Base-by-base conservation (phyloP, 2,888 invertebrate genomes). In the Portevinia maculata region DNA sequence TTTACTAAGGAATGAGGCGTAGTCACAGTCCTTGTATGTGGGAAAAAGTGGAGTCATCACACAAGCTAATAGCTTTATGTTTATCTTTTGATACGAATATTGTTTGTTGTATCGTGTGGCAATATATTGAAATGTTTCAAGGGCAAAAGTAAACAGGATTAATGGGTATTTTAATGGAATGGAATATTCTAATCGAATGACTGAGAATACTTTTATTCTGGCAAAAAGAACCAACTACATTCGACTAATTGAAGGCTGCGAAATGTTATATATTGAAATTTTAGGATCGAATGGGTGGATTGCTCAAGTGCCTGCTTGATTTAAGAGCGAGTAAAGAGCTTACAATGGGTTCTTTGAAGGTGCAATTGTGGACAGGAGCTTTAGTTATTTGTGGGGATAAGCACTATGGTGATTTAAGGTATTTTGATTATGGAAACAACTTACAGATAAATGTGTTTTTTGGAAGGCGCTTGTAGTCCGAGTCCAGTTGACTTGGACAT, bases 31-130 rank as follows among this genome's bases (percentile, higher is more conserved):
- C 19, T 46, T 60, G 13, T 9, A 53, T 19, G 13, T 55, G 13
- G 13, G 37, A 69, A 69, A 37, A 28, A 57, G 55, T 55, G 57
- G 55, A 28, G 55, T 69, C 57, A 57, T 69, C 67, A n/a, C 4
- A 24, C 57, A 34, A 37, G 69, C 69, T 69, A 69, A 69, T 69
- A 48, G 69, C 69, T 69, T 69, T 48, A 46, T n/a, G 52, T 41
- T 57, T 57, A 57, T 48, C 57, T 57, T 57, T 48, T 57, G 57
- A 57, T 57, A 19, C 46, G 24, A 17, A 52, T 15, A 70, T 50
- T 39, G 39, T 15, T 41, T 46, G 9, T 30, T 4, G 13, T 6
- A 48, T 62, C 52, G 71, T 53, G 44, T 34, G 71, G 60, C 52
- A 71, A 62, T 71, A 70, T 71, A 62, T 62, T 62, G 71, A 71